phyloP scores from a whole-genome alignment of 2,113 vertebrate genomes.

The Gracilinanus agilis region DNA sequence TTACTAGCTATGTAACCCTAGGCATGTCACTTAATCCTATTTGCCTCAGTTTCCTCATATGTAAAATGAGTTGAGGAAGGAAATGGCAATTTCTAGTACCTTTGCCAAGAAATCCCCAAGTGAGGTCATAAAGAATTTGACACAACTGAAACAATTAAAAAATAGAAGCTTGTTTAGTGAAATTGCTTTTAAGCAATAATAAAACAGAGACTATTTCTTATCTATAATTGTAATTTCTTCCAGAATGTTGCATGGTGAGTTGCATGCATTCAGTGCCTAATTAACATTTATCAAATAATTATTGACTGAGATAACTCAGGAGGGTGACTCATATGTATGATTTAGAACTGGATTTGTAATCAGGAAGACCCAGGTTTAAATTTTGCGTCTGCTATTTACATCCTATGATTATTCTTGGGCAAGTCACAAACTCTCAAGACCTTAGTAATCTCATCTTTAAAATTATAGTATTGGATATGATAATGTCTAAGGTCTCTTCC shows the following conservation, averaged over 20 bases:
- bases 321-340: background rate
- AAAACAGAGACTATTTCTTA: background rate
- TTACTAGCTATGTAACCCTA: too few species aligned
- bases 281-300: background rate
- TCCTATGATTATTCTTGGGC: background rate
- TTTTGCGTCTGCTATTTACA: background rate
- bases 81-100: too few species aligned
- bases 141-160: too few species aligned
- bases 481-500: background rate
- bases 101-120: too few species aligned
- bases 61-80: too few species aligned
- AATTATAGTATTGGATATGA: background rate
- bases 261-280: background rate
- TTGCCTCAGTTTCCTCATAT: too few species aligned
- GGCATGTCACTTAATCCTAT: too few species aligned
- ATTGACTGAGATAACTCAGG: background rate
- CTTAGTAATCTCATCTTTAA: background rate
- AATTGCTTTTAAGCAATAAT: background rate
- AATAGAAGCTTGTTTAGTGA: too few species aligned
- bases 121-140: too few species aligned
- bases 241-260: background rate
- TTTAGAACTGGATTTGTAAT: background rate
- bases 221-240: background rate
- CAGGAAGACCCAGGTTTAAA: background rate
- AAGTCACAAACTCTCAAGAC: background rate